Conservation (phyloP, 2,797 vertebrate species). For the Loris lydekkerianus region DNA sequence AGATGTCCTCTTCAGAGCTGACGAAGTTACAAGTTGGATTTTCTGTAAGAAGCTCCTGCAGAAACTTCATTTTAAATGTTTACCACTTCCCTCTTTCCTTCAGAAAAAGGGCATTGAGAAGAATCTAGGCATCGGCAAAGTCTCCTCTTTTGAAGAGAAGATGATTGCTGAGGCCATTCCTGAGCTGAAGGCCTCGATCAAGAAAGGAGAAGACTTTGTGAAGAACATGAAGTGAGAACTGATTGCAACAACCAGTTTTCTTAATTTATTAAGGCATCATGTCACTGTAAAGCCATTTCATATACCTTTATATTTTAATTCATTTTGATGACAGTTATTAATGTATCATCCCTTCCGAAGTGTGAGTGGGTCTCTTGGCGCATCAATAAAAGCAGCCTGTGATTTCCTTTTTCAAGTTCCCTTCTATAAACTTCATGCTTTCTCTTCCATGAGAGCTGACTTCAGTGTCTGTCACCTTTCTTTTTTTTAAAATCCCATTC, state of each 20-base stretch:
- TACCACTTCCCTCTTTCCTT: conserved; percentile 14
- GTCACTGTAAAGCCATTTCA: conserved; percentile 82
- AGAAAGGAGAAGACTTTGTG: conserved; percentile 98
- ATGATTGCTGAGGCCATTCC: conserved; percentile 93
- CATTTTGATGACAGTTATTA: conserved; percentile 73
- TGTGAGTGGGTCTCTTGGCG: conserved; percentile 60
- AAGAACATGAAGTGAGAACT: conserved; percentile 94
- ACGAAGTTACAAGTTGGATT: background rate
- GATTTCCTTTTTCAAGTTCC: conserved; percentile 84
- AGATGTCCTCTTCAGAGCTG: background rate
- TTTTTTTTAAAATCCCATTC: too few relatives aligned
- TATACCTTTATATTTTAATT: conserved; percentile 43
- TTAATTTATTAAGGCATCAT: conserved; percentile 90
- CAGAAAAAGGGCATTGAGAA: conserved; percentile 98
- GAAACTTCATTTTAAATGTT: background rate
- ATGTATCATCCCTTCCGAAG: conserved; percentile 58
- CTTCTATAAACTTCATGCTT: background rate
- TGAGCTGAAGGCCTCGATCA: conserved; percentile 97
- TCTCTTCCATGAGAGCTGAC: background rate
- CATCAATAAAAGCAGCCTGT: conserved; percentile 86
- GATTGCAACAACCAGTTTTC: conserved; percentile 68
- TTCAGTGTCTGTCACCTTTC: background rate
- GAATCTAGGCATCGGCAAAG: conserved; percentile 97
- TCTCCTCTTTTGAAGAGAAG: conserved; percentile 96
- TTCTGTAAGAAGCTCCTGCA: background rate